Base-by-base conservation (phyloP, 1,140 invertebrate genomes). In the Drosophila mauritiana region DNA sequence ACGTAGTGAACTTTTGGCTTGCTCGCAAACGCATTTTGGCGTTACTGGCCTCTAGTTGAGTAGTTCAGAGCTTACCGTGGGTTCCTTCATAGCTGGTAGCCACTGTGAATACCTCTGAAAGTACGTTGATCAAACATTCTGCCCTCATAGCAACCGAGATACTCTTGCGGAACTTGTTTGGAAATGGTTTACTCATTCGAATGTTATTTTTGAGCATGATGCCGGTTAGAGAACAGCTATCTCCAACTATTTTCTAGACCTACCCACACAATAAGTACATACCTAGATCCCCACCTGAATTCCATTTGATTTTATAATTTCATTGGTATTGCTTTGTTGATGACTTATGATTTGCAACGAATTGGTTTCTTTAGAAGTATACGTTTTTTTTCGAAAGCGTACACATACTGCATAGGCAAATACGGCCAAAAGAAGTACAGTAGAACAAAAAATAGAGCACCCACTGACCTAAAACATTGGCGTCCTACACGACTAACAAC, bases 351-450 rank as follows among this genome's bases (percentile, higher is more conserved):
- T 61, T 82, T 84, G 80, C 84, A 53, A 80, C 37, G 7, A 74
- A 88, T 88, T 88, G 84, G 84, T 73, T 80, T 59, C 53, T 54
- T 53, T 46, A 49, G 51, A 73, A 51, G 49, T 46, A 73, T 67
- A 68, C 22, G 20, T 45, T 39, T 48, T 46, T 51, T 43, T 13
- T 5, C 7, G 45, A 42, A 15, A 62, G 37, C 48, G 25, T 31
- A 31, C 22, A 10, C 10, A 4, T 3, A 56, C 22, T 25, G 37
- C 40, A 45, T 55, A 67, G 51, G 51, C 37, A 39, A 61, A 31
- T 52, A 63, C 63, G 62, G 53, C 49, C 46, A 42, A 56, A 42
- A 45, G 36, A 74, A 55, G 31, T 56, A 73, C 43, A 58, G 62
- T 67, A 67, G 61, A 67, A 67, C 20, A 37, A 52, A 17, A 12